A percentile compares a stretch with the other conserved stretches of the same genome.
These are phyloP conservation scores for Numenius arquata DNA, from an alignment of 2,113 vertebrate genomes.

Conservation along the genomic window DNA sequence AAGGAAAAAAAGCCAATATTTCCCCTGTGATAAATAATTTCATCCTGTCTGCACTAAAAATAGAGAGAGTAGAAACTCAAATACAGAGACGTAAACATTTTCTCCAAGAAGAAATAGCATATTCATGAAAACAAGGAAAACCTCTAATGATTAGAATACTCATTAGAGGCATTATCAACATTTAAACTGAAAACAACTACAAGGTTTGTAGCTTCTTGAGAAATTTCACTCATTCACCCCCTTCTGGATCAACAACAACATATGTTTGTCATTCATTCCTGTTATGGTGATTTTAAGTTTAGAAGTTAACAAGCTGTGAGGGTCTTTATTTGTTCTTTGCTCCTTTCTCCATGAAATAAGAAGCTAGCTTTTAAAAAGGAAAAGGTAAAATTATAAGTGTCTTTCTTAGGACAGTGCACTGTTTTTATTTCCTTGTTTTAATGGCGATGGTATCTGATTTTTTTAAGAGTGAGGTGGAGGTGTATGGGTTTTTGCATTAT, in stretches of 20 bases:
- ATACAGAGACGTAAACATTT: background rate
- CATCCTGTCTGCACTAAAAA: background rate
- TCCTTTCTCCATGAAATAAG: background rate
- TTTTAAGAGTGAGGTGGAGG: rapidly evolving
- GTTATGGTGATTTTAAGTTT: background rate
- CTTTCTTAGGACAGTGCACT: background rate
- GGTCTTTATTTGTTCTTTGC: background rate
- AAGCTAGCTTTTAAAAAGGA: background rate
- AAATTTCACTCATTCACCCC: background rate
- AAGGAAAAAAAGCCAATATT: background rate
- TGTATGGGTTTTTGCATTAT: background rate
- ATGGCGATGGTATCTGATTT: background rate
- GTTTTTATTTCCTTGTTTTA: background rate
- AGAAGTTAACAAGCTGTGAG: background rate
- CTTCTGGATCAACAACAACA: background rate
- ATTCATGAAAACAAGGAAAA: background rate
- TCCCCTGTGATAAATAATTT: background rate
- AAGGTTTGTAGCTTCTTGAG: background rate
- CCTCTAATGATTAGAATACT: background rate
- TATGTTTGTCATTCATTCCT: background rate
- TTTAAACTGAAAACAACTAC: background rate
- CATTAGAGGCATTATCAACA: background rate
- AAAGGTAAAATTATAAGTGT: background rate
- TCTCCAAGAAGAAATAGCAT: background rate
- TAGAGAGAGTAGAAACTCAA: background rate